Evolutionary conservation across 2,797 vertebrate genomes (phyloP), one percentile per base, ranked within the genome.

Genomic region (Mormyrops attenuatus): DNA sequence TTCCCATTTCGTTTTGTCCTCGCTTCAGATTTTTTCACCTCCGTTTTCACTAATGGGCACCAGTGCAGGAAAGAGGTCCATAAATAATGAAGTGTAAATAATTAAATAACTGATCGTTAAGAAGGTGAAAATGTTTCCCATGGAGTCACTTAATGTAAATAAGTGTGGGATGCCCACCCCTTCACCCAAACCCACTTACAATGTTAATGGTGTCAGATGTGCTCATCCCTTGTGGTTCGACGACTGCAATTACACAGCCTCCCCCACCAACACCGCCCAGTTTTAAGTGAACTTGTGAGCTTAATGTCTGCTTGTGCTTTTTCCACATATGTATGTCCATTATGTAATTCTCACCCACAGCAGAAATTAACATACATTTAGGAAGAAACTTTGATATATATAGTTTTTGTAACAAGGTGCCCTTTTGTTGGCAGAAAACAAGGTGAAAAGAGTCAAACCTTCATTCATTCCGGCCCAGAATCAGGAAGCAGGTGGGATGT

Each of bases 11-110:
- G 5, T 15, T 30, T 26, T 57, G 52, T 20, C 52, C 30, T 30
- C 34, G 5, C 57, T 34, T 69, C 13, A 60, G 41, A 38, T 82
- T 30, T 44, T 47, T 8, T 26, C 22, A 53, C 57, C 60, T 44
- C 63, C 41, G 63, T 85, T 73, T 63, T 73, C 85, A 90, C 89
- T 92, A 92, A 93, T 90, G 82, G 91, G 88, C 88, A 93, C 92
- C 91, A 73, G 69, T 85, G 73, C 15, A 0, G 30, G 44, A 88
- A 88, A 86, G 60, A 60, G 88, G 89, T 50, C 15, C 15, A 26
- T 80, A 88, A 92, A 90, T 88, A 44, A 90, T 66, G 69, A 49
- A 77, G 15, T 73, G 34, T 88, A 50, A 88, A 82, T 91, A 91
- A 91, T 92, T 91, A 77, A 77, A 77, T 77, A 77, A 77, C 6